Evolutionary conservation across 2,113 vertebrate genomes (phyloP).

Genomic region (Lagopus muta): DNA sequence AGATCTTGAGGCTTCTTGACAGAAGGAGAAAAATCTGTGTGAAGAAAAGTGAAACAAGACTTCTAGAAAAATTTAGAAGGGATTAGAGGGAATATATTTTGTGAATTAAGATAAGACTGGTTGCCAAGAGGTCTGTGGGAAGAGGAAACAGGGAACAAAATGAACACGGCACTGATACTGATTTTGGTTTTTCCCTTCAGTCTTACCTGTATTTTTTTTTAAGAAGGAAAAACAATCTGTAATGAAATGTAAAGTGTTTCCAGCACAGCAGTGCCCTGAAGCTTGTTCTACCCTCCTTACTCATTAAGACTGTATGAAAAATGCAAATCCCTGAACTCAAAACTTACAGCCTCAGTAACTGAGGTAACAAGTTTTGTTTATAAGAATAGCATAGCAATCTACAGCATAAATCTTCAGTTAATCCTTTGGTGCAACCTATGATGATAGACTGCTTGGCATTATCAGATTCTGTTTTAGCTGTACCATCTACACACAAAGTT

Average conservation of each 20-base stretch:
- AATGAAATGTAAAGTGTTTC: neutral
- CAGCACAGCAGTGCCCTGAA: constrained; percentile 12
- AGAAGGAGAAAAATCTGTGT: neutral
- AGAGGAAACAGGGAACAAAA: neutral
- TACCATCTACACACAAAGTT: constrained; percentile 16
- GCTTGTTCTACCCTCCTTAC: neutral
- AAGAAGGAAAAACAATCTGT: constrained; percentile 4
- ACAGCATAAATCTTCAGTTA: constrained; percentile 67
- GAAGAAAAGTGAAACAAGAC: neutral
- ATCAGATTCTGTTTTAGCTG: constrained; percentile 42
- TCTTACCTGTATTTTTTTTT: neutral
- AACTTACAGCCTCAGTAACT: constrained; percentile 49
- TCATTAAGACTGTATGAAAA: constrained; percentile 48
- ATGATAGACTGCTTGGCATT: constrained; percentile 30
- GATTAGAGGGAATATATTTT: neutral
- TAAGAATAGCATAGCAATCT: constrained; percentile 55
- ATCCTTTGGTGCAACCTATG: constrained; percentile 30
- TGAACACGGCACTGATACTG: neutral
- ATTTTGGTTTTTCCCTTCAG: neutral
- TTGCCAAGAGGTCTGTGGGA: neutral
- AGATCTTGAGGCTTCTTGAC: neutral
- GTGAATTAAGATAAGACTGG: neutral
- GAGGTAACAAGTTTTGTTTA: constrained; percentile 60
- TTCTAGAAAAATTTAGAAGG: neutral
- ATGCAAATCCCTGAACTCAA: constrained; percentile 42